Evolutionary conservation across 1,140 invertebrate species (phyloP), one percentile per base, ranked within the genome.

Genomic region (Agrypnia vestita): DNA sequence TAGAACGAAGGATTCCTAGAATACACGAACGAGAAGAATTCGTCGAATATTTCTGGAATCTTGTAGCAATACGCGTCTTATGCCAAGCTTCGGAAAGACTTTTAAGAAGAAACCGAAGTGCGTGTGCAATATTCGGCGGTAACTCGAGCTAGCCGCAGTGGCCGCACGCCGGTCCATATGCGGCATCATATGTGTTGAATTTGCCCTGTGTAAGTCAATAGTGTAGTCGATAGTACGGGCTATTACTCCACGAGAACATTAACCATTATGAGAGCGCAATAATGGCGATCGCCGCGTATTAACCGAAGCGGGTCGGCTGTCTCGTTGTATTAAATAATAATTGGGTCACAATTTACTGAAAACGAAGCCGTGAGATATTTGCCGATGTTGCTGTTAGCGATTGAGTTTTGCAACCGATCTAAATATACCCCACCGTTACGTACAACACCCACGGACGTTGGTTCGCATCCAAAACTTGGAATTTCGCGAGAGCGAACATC

Each of bases 391-490:
- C 67, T 64, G 76, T 35, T 51, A 62, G 76, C 76, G 80, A 76
- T 79, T 44, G 80, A 76, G 82, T 83, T 83, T 83, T 80, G 82
- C 82, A 83, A 83, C 79, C 74, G 56, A 43, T 49, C 78, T 71
- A 76, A 83, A 64, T 78, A 83, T 83, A 83, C 61, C 74, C 78
- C 67, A 64, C 21, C 77, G 75, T 77, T 82, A 82, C 81, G 80
- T 76, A 72, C 78, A 71, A 77, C 82, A 76, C 82, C 82, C 82
- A 83, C 82, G 78, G 76, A 8, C 78, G 15, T 83, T 83, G 82
- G 82, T 83, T 79, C 79, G 11, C 76, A 76, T 83, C 82, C 82
- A 83, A 81, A 81, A 83, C 46, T 78, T 77, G 79, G 72, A 82
- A 80, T 82, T 35, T 82, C 69, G 81, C 78, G 67, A 82, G 74